Percentiles rank a stretch among this genome's conserved stretches.
Conservation (phyloP, 2,113 vertebrate species). For the Malurus elegans region DNA sequence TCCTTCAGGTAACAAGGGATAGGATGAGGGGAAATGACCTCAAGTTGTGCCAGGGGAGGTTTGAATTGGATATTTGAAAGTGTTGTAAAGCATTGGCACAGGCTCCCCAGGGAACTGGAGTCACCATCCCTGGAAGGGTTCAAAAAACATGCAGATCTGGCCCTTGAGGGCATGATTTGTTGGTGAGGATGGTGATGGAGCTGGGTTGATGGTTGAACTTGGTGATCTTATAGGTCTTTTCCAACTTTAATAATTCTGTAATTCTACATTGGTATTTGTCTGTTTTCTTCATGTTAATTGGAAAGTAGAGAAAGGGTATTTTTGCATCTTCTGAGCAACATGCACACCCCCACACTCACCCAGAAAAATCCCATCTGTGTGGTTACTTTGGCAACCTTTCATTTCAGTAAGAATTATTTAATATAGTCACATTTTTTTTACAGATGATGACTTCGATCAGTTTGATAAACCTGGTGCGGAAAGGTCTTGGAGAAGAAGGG, state of each 20-base stretch:
- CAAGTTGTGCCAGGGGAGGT: neutral
- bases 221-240: neutral
- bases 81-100: neutral
- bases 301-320: neutral
- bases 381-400: neutral
- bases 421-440: neutral
- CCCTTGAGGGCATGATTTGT: neutral
- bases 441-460: constrained; percentile 94
- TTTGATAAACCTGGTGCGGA: constrained; percentile 97
- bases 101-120: neutral
- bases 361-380: neutral
- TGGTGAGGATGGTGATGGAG: neutral
- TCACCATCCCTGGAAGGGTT: neutral
- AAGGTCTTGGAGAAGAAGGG: constrained; percentile 90
- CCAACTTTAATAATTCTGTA: neutral
- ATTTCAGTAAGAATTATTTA: constrained; percentile 25
- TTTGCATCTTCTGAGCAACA: neutral
- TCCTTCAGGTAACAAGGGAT: neutral
- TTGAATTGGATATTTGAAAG: neutral
- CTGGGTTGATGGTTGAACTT: neutral
- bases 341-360: rapidly evolving
- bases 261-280: neutral
- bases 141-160: neutral
- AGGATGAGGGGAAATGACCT: neutral
- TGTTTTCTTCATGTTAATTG: neutral